A percentile compares a stretch with the other conserved stretches of the same genome.
Conservation (phyloP, 2,797 vertebrate genomes). For the Rallus crepitans region DNA sequence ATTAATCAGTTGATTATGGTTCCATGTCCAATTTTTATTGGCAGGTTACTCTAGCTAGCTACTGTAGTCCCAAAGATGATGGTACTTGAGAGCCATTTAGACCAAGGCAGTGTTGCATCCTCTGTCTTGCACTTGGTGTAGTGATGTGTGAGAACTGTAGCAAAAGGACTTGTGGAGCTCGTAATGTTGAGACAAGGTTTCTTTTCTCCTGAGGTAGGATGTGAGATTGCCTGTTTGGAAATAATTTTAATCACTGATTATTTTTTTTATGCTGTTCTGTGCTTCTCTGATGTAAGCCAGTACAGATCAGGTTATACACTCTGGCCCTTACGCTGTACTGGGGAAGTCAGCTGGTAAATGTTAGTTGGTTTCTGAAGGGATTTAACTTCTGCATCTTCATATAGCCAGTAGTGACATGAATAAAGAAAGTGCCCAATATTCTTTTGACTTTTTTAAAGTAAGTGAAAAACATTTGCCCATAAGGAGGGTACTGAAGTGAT, state of each 20-base stretch:
- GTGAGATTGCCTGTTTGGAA: neutral
- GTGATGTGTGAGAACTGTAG: neutral
- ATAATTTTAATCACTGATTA: neutral
- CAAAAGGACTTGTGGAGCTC: neutral
- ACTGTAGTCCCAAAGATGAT: neutral
- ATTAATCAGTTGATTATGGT: neutral
- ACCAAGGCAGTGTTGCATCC: neutral
- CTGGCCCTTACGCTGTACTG: neutral
- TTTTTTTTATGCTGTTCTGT: neutral
- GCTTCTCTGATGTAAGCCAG: neutral
- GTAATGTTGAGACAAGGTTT: neutral
- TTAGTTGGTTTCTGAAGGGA: neutral
- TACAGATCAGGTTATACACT: neutral
- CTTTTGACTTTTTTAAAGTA: neutral
- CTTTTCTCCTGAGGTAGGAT: neutral
- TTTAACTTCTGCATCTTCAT: fast-evolving
- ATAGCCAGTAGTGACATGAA: neutral
- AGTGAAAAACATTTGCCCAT: neutral
- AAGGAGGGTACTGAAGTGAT: neutral
- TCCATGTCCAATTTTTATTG: neutral
- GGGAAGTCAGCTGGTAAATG: neutral
- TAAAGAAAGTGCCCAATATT: neutral
- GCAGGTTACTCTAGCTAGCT: neutral
- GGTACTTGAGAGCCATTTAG: neutral
- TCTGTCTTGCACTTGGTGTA: neutral